Conservation (phyloP, 2,797 vertebrate genomes). For the Liparis tanakae region DNA sequence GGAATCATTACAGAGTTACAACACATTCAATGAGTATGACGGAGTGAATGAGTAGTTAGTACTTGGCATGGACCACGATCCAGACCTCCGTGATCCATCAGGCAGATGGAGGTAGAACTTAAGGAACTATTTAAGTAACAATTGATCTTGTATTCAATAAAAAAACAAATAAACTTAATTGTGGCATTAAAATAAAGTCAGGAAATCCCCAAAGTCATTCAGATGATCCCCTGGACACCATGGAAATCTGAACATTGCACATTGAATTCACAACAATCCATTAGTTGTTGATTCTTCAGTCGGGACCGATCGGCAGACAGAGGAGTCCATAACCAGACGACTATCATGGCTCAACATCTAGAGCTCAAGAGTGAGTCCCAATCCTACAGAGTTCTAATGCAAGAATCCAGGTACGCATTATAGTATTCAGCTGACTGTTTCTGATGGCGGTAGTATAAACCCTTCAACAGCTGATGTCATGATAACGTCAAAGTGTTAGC, state of each 20-base stretch:
- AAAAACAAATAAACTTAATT: neutral
- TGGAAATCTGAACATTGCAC: neutral
- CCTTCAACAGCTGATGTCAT: neutral
- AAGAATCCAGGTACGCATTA: neutral
- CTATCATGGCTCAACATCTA: neutral
- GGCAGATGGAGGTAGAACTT: neutral
- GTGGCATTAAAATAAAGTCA: neutral
- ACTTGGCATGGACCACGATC: no score
- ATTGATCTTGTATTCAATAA: neutral
- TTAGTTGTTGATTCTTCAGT: conserved; percentile 4
- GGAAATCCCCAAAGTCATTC: neutral
- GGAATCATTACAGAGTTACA: no score
- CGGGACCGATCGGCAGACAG: neutral
- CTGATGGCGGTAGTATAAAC: neutral
- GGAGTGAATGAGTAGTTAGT: no score
- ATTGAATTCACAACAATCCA: neutral
- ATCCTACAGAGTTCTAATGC: neutral
- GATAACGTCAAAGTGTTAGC: neutral
- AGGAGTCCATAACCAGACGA: neutral
- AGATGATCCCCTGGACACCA: neutral
- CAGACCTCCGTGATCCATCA: no score
- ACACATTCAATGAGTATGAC: no score
- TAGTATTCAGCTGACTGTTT: neutral
- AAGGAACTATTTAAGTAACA: neutral
- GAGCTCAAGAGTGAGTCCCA: neutral